Conservation (phyloP, 2,888 invertebrate species). For the Eilema depressum region DNA sequence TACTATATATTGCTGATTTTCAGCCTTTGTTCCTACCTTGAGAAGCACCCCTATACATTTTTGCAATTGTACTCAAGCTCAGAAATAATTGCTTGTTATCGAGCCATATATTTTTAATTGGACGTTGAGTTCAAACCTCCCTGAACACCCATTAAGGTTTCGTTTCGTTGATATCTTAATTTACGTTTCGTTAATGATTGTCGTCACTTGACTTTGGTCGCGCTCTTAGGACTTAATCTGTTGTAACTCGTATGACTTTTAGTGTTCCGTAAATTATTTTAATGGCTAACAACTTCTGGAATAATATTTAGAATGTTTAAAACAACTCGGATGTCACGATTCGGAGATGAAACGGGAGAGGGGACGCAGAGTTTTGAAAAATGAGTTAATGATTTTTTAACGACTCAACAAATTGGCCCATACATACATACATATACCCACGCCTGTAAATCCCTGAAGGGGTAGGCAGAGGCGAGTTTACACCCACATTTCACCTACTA, state of each 20-base stretch:
- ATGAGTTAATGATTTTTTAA: too few relatives aligned
- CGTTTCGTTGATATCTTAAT: constrained; percentile 16
- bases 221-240: neutral
- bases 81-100: constrained; percentile 13
- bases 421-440: too few relatives aligned
- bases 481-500: too few relatives aligned
- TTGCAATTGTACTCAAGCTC: neutral
- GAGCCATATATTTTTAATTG: constrained; percentile 22
- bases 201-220: constrained; percentile 7
- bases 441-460: too few relatives aligned
- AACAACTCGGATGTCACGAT: too few relatives aligned
- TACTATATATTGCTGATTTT: neutral
- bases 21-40: neutral
- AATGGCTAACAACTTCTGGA: neutral
- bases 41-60: neutral
- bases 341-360: too few relatives aligned
- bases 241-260: neutral
- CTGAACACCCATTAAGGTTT: constrained; percentile 11
- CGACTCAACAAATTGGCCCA: too few relatives aligned
- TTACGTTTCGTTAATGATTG: constrained; percentile 16
- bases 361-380: too few relatives aligned
- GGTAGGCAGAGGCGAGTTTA: too few relatives aligned
- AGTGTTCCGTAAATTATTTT: neutral
- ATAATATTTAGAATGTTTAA: too few relatives aligned
- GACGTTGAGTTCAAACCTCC: constrained; percentile 15